Evolutionary conservation across 2,888 invertebrate species (phyloP).

Genomic region (Eristalis tenax): DNA sequence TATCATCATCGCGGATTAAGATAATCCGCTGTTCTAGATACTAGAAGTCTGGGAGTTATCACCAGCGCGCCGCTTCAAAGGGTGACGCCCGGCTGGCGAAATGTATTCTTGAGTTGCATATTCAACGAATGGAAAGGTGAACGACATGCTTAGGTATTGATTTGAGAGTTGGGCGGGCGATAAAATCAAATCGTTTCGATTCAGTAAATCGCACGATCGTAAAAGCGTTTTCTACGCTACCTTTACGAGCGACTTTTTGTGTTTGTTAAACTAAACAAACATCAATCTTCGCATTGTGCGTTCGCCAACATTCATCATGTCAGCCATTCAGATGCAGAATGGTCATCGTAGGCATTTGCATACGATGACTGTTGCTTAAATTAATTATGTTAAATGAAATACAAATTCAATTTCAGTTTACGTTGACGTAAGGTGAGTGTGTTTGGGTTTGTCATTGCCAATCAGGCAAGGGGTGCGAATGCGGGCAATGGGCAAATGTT

Average conservation of each 20-base stretch:
- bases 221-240: background rate
- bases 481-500: no score
- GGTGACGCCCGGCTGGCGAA: background rate
- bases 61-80: background rate
- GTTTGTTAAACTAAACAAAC: background rate
- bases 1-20: background rate
- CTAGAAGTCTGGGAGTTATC: background rate
- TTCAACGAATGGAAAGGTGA: background rate
- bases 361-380: background rate
- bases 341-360: background rate
- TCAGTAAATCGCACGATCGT: background rate
- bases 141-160: background rate
- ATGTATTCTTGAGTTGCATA: background rate
- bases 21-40: background rate
- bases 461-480: no score
- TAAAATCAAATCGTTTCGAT: background rate
- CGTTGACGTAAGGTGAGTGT: background rate
- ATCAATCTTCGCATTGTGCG: background rate
- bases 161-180: background rate
- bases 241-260: no score
- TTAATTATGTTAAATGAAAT: background rate
- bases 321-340: background rate
- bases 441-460: no score
- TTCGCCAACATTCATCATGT: background rate
- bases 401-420: background rate